Base-by-base conservation (phyloP, 2,113 vertebrate genomes). In the Lagopus leucura region DNA sequence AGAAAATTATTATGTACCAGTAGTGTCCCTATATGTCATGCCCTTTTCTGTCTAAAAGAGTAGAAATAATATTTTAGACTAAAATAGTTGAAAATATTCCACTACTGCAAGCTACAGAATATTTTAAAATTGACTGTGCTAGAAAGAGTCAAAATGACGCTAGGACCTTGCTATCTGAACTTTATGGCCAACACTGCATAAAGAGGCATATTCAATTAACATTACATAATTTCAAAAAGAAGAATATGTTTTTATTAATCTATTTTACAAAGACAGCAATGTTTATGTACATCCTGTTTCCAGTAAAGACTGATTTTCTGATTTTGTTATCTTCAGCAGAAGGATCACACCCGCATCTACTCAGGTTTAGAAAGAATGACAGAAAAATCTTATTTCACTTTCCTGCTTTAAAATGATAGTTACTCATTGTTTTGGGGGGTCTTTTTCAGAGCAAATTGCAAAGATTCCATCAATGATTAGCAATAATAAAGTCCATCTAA, bases 31-130 rank as follows among this genome's bases (percentile, higher is more conserved):
- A 66, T 5, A 11, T 11, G 12, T 58, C 47, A 75, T 28, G 13
- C 3, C 7, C 4, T 54, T 84, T 94, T 84, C 47, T 87, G 10
- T 10, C 11, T 54, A 27, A 90, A 81, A n/a, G 13, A 55, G 28
- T 32, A 55, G 54, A 18, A 55, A 54, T 28, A 55, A 55, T 17
- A 55, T 55, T 54, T 54, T 30, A 55, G 28, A 55, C 54, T 55
- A 18, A 55, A 32, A 10, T 55, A 32, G 28, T 55, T 30, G 28
- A 55, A 55, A 55, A 32, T 55, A 28, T 55, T 55, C 54, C 25
- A 1, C 57, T 11, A 45, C 13, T 11, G 7, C 42, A 73, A 92
- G 1, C 0, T 0, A 4, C 7, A 43, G 45, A 15, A 82, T 38
- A 30, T 18, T n/a, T 86, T 94, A 27, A 48, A 66, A 11, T 1